A percentile compares a stretch with the other conserved stretches of the same genome.
Evolutionary conservation across 2,888 invertebrate genomes (phyloP).

Genomic region (Prosopocoilus inquinatus): DNA sequence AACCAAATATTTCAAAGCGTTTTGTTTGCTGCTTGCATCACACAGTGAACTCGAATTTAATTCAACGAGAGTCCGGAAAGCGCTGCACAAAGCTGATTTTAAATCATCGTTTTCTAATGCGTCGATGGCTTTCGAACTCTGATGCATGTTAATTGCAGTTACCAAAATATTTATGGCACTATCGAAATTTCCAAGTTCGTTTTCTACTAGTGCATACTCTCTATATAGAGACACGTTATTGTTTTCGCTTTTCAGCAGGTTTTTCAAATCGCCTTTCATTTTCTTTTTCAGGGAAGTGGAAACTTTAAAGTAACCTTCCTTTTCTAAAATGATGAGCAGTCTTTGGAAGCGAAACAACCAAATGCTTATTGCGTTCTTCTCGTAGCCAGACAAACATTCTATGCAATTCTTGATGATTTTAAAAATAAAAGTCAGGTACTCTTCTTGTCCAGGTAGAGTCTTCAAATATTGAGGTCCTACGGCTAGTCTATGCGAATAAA

Average conservation of each 20-base stretch:
- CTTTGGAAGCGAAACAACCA: slow-evolving; percentile 66
- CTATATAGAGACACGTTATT: slow-evolving; percentile 59
- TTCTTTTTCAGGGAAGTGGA: slow-evolving; percentile 49
- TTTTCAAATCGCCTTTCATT: slow-evolving; percentile 55
- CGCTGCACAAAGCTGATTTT: slow-evolving; percentile 45
- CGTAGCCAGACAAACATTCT: slow-evolving; percentile 51
- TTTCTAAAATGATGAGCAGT: slow-evolving; percentile 53
- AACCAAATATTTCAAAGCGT: slow-evolving; percentile 37
- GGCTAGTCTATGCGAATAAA: slow-evolving; percentile 50
- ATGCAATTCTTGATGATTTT: slow-evolving; percentile 55
- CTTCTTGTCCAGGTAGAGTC: slow-evolving; percentile 60
- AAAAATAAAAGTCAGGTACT: slow-evolving; percentile 57
- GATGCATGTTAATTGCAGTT: slow-evolving; percentile 49
- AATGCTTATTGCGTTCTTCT: slow-evolving; percentile 57
- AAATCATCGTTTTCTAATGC: slow-evolving; percentile 34
- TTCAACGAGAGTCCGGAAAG: slow-evolving; percentile 49
- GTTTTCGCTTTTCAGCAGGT: slow-evolving; percentile 55
- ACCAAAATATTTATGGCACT: slow-evolving; percentile 54
- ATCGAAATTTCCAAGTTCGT: slow-evolving; percentile 53
- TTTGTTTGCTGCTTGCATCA: slow-evolving; percentile 25
- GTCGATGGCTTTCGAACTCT: slow-evolving; percentile 29
- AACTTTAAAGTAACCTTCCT: slow-evolving; percentile 50
- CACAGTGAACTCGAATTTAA: slow-evolving; percentile 26
- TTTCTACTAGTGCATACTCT: slow-evolving; percentile 63
- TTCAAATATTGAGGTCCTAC: slow-evolving; percentile 61